Evolutionary conservation across 2,888 invertebrate species (phyloP).

Genomic region (Lasioglossum lativentre): DNA sequence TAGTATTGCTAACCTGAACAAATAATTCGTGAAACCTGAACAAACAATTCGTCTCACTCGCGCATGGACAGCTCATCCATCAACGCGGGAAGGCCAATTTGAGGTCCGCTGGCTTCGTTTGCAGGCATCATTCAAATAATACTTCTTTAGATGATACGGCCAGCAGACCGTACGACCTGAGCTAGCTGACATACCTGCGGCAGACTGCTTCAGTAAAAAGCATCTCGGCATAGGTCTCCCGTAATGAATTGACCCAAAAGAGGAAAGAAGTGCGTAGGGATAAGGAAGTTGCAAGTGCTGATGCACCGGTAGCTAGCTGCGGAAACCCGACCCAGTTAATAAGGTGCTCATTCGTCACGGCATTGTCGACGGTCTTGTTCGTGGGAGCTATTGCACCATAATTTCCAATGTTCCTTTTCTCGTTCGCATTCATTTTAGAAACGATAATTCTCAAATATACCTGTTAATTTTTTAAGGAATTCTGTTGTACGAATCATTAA

Average conservation of each 20-base stretch:
- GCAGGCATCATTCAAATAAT: background rate
- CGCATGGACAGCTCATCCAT: background rate
- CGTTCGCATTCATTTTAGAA: background rate
- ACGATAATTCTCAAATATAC: background rate
- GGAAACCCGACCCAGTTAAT: constrained; percentile 15
- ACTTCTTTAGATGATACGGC: background rate
- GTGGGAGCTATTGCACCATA: background rate
- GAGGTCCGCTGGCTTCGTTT: background rate
- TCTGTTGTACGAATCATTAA: no score
- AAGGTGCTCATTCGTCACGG: background rate
- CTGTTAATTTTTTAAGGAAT: no score
- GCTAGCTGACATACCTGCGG: background rate
- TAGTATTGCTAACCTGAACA: no score
- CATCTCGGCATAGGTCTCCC: background rate
- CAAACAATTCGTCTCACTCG: background rate
- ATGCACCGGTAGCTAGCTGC: background rate
- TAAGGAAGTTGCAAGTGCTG: constrained; percentile 6
- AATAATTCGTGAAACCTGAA: no score
- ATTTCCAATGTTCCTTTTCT: background rate
- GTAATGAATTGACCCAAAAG: constrained; percentile 15
- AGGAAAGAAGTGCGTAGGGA: constrained; percentile 16
- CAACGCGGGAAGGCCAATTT: background rate
- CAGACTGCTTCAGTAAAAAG: background rate
- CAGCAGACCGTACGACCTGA: background rate
- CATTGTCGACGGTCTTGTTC: background rate